Conservation (phyloP, 2,888 invertebrate genomes). For the Acrocera orbiculus region DNA sequence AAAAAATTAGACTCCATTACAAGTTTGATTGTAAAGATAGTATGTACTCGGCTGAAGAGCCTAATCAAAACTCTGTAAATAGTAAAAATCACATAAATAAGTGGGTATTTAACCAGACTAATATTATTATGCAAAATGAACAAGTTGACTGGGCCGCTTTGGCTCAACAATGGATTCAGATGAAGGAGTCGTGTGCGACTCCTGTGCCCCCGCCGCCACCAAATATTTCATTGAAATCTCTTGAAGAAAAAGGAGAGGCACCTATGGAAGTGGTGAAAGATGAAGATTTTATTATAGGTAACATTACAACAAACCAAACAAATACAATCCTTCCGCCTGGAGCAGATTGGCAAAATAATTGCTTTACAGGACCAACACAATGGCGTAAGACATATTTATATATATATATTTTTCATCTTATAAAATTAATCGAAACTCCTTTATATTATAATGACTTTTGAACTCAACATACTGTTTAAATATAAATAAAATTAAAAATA, state of each 20-base stretch:
- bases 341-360: conserved; percentile 7
- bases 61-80: conserved; percentile 22
- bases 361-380: conserved; percentile 8
- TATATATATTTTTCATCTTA: no score
- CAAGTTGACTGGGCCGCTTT: conserved; percentile 92
- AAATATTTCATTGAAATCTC: conserved; percentile 17
- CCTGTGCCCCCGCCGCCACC: conserved; percentile 42
- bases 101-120: conserved; percentile 61
- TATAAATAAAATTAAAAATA: no score
- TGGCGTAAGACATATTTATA: no score
- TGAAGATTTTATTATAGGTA: no score
- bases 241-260: conserved; percentile 59
- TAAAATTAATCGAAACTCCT: no score
- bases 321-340: no score
- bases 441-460: no score
- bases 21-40: no score
- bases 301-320: neutral
- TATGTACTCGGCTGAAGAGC: conserved; percentile 27
- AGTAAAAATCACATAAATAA: conserved; percentile 39
- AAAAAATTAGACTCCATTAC: no score
- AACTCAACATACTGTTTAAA: no score
- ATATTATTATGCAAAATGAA: conserved; percentile 64
- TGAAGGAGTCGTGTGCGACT: conserved; percentile 53
- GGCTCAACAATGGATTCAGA: conserved; percentile 95
- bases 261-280: conserved; percentile 74